phyloP scores from a whole-genome alignment of 2,888 invertebrate species.

The Chironomus riparius region DNA sequence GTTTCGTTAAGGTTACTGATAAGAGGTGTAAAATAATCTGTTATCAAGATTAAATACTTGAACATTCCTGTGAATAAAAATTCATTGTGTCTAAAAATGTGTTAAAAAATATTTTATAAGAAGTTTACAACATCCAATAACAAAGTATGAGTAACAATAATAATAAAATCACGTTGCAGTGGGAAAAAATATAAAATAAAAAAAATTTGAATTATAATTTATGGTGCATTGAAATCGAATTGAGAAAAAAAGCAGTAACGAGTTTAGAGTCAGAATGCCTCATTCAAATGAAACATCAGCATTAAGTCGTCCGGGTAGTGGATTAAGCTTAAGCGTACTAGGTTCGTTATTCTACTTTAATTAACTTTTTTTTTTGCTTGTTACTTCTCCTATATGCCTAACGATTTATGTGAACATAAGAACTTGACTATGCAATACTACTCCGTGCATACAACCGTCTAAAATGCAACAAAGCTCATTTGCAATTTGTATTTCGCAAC shows the following conservation, averaged over 20 bases:
- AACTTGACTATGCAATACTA: neutral
- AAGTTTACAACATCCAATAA: neutral
- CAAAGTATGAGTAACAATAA: neutral
- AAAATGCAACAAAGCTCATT: neutral
- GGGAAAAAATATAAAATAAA: slow-evolving; percentile 13
- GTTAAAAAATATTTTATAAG: neutral
- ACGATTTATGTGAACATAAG: neutral
- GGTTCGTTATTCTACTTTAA: slow-evolving; percentile 32
- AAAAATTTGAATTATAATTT: slow-evolving; percentile 18
- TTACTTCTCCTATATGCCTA: neutral
- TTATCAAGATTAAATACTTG: no score
- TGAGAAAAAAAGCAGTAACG: slow-evolving; percentile 5
- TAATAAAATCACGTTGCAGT: neutral
- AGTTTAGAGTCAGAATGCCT: slow-evolving; percentile 14
- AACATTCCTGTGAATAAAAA: neutral
- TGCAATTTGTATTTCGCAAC: neutral
- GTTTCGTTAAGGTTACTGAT: no score
- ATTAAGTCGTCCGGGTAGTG: slow-evolving; percentile 38
- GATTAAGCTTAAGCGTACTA: slow-evolving; percentile 43
- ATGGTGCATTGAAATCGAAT: slow-evolving; percentile 23
- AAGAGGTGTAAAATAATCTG: no score
- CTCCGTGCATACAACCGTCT: no score
- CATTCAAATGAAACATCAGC: slow-evolving; percentile 16
- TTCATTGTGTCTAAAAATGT: no score
- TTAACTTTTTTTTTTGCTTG: slow-evolving; percentile 1